phyloP scores from a whole-genome alignment of 2,888 invertebrate genomes.

The Cerceris ruficornis region DNA sequence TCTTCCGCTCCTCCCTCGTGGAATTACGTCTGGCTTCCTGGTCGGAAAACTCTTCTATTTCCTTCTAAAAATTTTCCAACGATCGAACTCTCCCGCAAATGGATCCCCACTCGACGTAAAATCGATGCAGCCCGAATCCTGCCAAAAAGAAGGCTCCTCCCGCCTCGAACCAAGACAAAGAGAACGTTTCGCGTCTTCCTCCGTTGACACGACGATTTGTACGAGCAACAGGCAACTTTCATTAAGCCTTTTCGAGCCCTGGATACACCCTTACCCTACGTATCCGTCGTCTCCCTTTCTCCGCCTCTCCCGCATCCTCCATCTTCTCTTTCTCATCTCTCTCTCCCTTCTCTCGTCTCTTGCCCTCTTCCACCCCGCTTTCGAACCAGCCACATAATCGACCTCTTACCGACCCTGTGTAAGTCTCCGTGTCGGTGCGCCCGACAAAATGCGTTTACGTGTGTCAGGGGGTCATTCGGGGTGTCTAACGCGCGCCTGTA shows the following conservation, averaged over 20 bases:
- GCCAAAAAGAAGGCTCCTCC: constrained; percentile 45
- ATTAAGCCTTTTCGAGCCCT: constrained; percentile 72
- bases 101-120: background rate
- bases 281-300: constrained; percentile 9
- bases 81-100: too few species aligned
- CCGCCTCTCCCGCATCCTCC: background rate
- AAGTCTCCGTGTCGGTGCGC: constrained; percentile 18
- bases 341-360: background rate
- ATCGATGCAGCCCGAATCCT: constrained; percentile 1
- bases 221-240: constrained; percentile 76
- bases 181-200: constrained; percentile 57
- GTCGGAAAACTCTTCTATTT: too few species aligned
- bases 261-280: constrained; percentile 12
- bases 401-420: background rate
- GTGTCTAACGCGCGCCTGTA: constrained; percentile 29
- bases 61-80: too few species aligned
- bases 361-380: constrained; percentile 14
- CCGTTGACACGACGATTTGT: constrained; percentile 68
- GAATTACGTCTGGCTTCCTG: too few species aligned
- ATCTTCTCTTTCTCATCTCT: constrained; percentile 10
- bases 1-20: too few species aligned
- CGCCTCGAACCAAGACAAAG: constrained; percentile 26
- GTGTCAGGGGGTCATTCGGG: constrained; percentile 47
- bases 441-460: constrained; percentile 29
- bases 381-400: constrained; percentile 51